Evolutionary conservation across 2,888 invertebrate species (phyloP), one percentile per base, ranked within the genome.

Genomic region (Operophtera brumata): DNA sequence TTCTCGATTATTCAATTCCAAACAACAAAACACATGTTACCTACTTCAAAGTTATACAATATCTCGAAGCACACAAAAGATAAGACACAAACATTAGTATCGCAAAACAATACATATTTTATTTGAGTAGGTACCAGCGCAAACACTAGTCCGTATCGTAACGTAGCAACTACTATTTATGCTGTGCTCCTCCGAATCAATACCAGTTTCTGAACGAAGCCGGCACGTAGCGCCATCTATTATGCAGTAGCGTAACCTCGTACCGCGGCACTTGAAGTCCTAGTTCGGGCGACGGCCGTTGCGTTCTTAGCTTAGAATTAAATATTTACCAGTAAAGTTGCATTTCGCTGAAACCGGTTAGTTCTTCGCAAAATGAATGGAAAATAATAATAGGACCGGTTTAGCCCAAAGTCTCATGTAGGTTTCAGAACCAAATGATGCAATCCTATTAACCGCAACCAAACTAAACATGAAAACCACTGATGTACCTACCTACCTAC

Each of bases 41-140:
- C 40, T 53, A 53, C 58, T 3, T 3, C 20, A 4, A 20, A 63
- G 57, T 49, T 30, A 42, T 28, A 36, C 20, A 3, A 20, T 62
- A 65, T 64, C 61, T 66, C 64, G 65, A 66, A 70, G 75, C 64
- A 67, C 64, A 73, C 59, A 64, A 75, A 77, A 82, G 78, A 82
- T 73, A 56, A 62, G 40, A 41, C 45, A 50, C 70, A 78, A 80
- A 81, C 75, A 80, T 62, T 59, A 59, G 60, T 80, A 81, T 80
- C 78, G 61, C 69, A 63, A 69, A 71, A 79, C 71, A 80, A 79
- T 82, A 80, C 80, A 83, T 84, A 82, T 73, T 66, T 64, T 77
- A 78, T 82, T 79, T 77, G 55, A 73, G 67, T n/a, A n/a, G n/a
- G n/a, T 73, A 67, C 59, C 59, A 51, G 73, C 74, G 76, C 77